Evolutionary conservation across 1,140 invertebrate species (phyloP), one percentile per base, ranked within the genome.

Genomic region (Drosophila paulistorum): DNA sequence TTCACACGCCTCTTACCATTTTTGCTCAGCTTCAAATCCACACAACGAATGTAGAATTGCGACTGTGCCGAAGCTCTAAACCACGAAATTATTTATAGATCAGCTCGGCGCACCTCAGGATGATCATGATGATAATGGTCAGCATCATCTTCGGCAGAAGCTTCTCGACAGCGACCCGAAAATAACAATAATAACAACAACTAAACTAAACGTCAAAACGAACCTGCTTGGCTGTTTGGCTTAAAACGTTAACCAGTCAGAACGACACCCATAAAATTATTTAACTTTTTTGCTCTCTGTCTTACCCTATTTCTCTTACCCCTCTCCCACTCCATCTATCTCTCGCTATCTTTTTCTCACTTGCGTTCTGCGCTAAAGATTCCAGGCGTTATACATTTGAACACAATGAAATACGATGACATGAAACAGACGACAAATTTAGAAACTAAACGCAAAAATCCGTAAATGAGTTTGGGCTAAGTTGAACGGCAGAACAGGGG

Each of bases 31-130:
- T 86, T 74, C 75, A 86, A 90, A 85, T 91, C 86, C 86, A 91
- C 90, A 79, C 76, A 39, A 68, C 83, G 76, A 82, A 90, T 87
- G 90, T 78, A 78, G 86, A 85, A 73, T 77, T 90, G 77, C 82
- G 76, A 91, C 90, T 91, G 90, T 90, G 90, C 37, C 74, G 69
- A 51, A 65, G 69, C 69, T 71, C 51, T 57, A 69, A 72, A 81
- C 60, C 70, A 69, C 75, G 74, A 85, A 80, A 90, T 91, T 91
- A 91, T 91, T 90, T 91, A 91, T 91, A 91, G 78, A 71, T 79
- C 79, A 77, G 68, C 45, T 51, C 45, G 45, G 17, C 17, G 45
- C 67, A 45, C 14, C 74, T 87, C 85, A 89, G 87, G 87, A 90
- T 84, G 75, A 72, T 65, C 68, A 55, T 73, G 65, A 73, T 68